Evolutionary conservation across 2,797 vertebrate genomes (phyloP).

Genomic region (Sibirionetta formosa): DNA sequence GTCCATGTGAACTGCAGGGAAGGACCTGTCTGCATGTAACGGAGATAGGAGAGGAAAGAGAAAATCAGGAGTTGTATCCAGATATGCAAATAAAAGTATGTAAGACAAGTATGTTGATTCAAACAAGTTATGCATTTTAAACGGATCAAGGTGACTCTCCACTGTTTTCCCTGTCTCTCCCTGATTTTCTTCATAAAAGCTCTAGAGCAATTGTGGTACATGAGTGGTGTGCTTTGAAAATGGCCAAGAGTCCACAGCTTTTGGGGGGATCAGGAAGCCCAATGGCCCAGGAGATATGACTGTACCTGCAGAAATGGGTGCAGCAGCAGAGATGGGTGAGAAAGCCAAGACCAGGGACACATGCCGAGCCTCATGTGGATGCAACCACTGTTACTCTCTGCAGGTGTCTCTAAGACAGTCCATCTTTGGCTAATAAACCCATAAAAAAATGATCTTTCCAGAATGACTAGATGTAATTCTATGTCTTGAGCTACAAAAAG

Average conservation of each 20-base stretch:
- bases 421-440: neutral
- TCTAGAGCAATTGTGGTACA: neutral
- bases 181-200: neutral
- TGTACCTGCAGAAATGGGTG: neutral
- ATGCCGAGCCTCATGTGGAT: fast-evolving
- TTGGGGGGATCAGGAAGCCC: neutral
- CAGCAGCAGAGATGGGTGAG: neutral
- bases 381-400: too few species aligned
- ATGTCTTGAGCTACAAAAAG: neutral
- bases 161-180: neutral
- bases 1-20: neutral
- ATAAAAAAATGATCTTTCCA: neutral
- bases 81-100: neutral
- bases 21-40: fast-evolving
- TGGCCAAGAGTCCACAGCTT: neutral
- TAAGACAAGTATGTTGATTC: neutral
- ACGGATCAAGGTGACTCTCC: neutral
- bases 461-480: neutral
- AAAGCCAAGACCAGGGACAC: neutral
- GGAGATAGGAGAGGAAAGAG: neutral
- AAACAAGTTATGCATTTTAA: neutral
- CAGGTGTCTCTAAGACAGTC: neutral
- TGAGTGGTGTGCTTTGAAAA: neutral
- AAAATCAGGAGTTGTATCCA: neutral
- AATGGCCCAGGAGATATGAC: neutral